A percentile compares a stretch with the other conserved stretches of the same genome.
phyloP scores from a whole-genome alignment of 2,888 invertebrate species.

The Pristionchus arcanus region DNA sequence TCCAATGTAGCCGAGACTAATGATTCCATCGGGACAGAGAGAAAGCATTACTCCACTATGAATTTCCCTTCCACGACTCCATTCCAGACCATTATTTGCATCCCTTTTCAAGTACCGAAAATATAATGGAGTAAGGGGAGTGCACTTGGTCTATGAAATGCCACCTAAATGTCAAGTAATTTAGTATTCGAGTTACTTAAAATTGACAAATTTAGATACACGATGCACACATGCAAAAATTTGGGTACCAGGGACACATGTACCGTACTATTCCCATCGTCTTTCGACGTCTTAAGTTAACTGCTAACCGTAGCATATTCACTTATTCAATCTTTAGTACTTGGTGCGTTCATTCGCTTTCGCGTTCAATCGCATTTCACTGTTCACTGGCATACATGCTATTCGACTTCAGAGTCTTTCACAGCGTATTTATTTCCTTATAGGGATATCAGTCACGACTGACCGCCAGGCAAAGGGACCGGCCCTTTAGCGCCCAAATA shows the following conservation, averaged over 20 bases:
- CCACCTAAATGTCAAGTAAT: background rate
- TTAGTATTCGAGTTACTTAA: no score
- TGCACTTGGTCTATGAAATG: background rate
- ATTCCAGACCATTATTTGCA: background rate
- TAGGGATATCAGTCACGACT: background rate
- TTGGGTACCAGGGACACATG: slow-evolving; percentile 32
- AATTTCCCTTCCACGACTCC: background rate
- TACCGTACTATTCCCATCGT: slow-evolving; percentile 8
- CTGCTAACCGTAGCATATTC: background rate
- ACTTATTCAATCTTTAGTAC: background rate
- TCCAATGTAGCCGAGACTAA: slow-evolving; percentile 9
- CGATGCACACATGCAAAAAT: background rate
- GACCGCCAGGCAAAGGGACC: background rate
- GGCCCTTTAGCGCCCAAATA: background rate
- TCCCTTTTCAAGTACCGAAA: background rate
- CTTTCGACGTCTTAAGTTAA: background rate
- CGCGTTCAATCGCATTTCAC: background rate
- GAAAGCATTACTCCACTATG: background rate
- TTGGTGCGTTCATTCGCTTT: no score
- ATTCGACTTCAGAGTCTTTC: background rate
- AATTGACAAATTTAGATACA: no score
- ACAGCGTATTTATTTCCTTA: no score
- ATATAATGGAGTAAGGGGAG: background rate
- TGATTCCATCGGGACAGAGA: slow-evolving; percentile 6
- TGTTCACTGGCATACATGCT: background rate